Evolutionary conservation across 2,888 invertebrate genomes (phyloP).

Genomic region (Drosophila mercatorum): DNA sequence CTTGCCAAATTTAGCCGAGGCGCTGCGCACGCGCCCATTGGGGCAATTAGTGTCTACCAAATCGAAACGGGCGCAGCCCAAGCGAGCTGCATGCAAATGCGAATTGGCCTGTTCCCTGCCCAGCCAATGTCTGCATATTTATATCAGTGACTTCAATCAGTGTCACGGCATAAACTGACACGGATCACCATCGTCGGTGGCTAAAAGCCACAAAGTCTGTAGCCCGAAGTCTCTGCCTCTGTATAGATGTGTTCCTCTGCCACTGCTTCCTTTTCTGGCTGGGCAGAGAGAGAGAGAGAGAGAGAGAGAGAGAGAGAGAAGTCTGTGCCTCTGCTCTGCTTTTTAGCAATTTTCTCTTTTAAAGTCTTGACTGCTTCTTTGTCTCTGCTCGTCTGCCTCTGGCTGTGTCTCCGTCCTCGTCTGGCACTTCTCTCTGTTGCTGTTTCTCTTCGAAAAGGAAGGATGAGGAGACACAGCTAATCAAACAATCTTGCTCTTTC

Average conservation of each 20-base stretch:
- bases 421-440: no score
- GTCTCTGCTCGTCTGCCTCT: neutral
- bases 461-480: no score
- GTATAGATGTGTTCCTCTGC: neutral
- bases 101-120: neutral
- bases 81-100: slow-evolving; percentile 37
- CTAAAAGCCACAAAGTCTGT: neutral
- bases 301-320: no score
- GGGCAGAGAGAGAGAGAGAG: no score
- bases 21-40: slow-evolving; percentile 45
- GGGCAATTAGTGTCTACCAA: slow-evolving; percentile 22
- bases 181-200: neutral
- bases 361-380: neutral
- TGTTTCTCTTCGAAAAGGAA: neutral
- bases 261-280: no score
- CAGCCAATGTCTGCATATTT: neutral
- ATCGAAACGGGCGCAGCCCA: slow-evolving; percentile 10
- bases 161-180: neutral
- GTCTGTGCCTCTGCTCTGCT: no score
- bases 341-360: neutral
- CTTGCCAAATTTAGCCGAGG: slow-evolving; percentile 18
- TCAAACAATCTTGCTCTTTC: no score
- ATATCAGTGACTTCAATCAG: neutral
- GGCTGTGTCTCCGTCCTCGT: neutral
- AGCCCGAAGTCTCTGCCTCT: neutral